phyloP scores from a whole-genome alignment of 2,797 vertebrate genomes.

The Lutjanus argentimaculatus region DNA sequence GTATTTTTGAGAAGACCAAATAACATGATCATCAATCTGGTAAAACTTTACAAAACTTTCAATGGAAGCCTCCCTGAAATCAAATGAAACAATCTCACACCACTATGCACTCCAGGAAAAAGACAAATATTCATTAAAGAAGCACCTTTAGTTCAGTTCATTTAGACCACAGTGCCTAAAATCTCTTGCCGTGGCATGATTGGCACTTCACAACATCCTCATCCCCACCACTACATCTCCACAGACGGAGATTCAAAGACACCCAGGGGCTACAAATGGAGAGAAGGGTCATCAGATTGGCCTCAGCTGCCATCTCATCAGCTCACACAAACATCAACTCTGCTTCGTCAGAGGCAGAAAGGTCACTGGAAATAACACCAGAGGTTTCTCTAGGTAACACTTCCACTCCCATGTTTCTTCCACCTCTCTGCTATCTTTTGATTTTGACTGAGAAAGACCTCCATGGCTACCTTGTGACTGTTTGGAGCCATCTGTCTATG shows the following conservation, averaged over 20 bases:
- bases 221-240: constrained; percentile 7
- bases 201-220: background rate
- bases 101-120: no score
- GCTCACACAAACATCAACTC: constrained; percentile 50
- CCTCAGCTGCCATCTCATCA: constrained; percentile 37
- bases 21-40: no score
- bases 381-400: constrained; percentile 23
- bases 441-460: constrained; percentile 18
- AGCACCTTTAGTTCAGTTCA: background rate
- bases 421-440: constrained; percentile 10
- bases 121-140: no score
- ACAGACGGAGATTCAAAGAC: constrained; percentile 22
- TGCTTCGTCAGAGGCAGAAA: constrained; percentile 24
- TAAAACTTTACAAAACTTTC: no score
- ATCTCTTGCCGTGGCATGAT: background rate
- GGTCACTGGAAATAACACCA: constrained; percentile 41
- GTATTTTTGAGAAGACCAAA: no score
- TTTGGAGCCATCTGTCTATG: constrained; percentile 6
- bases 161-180: background rate
- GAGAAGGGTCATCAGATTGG: constrained; percentile 30
- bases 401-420: constrained; percentile 26
- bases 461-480: background rate
- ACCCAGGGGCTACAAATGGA: constrained; percentile 5
- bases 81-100: no score
- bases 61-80: no score